Evolutionary conservation across 2,797 vertebrate species (phyloP).

Genomic region (Psittacula derbiana): DNA sequence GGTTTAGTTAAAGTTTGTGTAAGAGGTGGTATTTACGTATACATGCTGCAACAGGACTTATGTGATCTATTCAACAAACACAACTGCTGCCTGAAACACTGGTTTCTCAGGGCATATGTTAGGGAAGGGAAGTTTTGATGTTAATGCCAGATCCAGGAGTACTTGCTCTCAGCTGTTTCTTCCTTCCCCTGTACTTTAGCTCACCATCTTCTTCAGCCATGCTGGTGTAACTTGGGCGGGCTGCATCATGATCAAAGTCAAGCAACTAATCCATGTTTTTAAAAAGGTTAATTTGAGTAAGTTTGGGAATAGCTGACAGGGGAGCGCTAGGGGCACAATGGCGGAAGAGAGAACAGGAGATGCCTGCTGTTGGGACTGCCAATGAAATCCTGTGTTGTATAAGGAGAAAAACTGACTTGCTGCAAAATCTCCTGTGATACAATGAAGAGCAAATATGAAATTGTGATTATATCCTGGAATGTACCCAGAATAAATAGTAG

Average conservation of each 20-base stretch:
- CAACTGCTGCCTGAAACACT: background rate
- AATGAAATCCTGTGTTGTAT: background rate
- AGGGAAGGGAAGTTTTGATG: accelerated
- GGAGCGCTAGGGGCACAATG: background rate
- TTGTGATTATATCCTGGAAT: background rate
- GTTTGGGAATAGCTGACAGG: background rate
- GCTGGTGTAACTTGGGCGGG: background rate
- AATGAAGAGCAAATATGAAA: background rate
- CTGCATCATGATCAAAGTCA: background rate
- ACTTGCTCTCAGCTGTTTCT: background rate
- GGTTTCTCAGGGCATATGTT: background rate
- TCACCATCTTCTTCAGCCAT: background rate
- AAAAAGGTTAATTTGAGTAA: background rate
- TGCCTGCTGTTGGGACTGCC: background rate
- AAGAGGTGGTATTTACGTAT: background rate
- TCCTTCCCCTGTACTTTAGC: background rate
- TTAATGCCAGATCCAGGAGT: background rate
- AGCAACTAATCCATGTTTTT: background rate
- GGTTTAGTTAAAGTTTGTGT: background rate
- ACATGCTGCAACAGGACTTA: background rate
- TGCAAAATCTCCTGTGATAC: background rate
- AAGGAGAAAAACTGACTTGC: background rate
- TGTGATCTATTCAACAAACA: accelerated
- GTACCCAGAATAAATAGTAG: background rate
- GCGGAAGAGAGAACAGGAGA: background rate